phyloP scores from a whole-genome alignment of 2,113 vertebrate genomes.

The Solenodon paradoxus region DNA sequence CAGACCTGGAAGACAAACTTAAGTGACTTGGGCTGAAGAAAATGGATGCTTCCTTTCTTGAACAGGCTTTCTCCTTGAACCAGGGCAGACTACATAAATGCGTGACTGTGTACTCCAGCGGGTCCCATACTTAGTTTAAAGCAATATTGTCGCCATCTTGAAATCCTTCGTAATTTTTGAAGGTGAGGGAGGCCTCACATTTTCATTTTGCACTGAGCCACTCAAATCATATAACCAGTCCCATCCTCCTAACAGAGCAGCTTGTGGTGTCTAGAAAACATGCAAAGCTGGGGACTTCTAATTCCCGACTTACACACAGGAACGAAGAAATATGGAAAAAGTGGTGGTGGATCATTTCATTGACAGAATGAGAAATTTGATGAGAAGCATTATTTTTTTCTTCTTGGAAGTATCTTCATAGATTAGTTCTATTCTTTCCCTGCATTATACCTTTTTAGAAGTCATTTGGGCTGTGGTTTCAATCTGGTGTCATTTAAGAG shows the following conservation, averaged over 20 bases:
- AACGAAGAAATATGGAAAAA: neutral
- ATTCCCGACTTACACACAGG: neutral
- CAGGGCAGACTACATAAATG: accelerated
- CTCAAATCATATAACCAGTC: accelerated
- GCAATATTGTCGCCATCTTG: neutral
- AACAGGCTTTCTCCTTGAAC: neutral
- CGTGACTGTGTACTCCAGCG: neutral
- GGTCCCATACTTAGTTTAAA: accelerated
- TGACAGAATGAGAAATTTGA: neutral
- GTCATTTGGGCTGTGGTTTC: neutral
- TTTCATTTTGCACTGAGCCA: neutral
- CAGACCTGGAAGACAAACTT: neutral
- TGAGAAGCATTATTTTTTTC: neutral
- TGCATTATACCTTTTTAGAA: neutral
- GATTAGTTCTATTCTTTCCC: conserved; percentile 32
- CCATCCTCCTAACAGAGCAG: neutral
- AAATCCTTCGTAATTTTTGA: neutral
- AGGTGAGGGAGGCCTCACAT: neutral
- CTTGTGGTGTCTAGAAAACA: neutral
- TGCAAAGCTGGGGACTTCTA: neutral
- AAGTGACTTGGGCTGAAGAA: neutral
- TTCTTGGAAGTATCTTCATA: neutral
- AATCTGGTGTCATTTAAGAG: neutral
- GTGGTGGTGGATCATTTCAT: neutral
- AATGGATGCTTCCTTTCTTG: neutral